Evolutionary conservation across 2,888 invertebrate genomes (phyloP).

Genomic region (Tiliacea aurago): DNA sequence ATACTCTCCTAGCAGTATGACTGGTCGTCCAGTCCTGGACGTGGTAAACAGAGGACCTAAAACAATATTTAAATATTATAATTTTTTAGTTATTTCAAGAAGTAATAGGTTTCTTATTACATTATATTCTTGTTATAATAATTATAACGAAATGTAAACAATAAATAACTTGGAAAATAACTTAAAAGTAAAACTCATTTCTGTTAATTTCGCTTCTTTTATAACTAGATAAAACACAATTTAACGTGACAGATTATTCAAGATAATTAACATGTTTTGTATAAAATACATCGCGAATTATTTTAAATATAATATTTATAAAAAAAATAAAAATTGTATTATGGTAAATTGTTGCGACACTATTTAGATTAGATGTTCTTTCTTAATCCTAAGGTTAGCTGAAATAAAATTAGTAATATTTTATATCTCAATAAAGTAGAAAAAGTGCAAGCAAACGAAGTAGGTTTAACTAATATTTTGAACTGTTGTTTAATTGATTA

Average conservation of each 20-base stretch:
- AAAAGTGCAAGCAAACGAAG: neutral
- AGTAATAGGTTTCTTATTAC: neutral
- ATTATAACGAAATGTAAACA: neutral
- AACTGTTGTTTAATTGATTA: neutral
- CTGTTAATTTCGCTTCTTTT: neutral
- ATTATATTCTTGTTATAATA: neutral
- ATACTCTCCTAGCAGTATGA: constrained; percentile 71
- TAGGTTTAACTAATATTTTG: neutral
- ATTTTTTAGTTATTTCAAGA: neutral
- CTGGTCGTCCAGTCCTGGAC: constrained; percentile 70
- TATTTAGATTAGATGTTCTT: too few species aligned
- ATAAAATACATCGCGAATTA: neutral
- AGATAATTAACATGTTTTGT: neutral
- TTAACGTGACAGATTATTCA: neutral
- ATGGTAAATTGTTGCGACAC: too few species aligned
- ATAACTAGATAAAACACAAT: neutral
- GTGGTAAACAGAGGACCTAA: constrained; percentile 35
- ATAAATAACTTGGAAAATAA: neutral
- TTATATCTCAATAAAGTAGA: neutral
- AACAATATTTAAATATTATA: neutral
- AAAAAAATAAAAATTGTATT: too few species aligned
- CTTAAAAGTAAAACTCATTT: neutral
- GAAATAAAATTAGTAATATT: neutral
- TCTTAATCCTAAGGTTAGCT: neutral
- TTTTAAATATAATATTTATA: neutral